Percentiles rank a stretch among this genome's conserved stretches.
Evolutionary conservation across 2,797 vertebrate genomes (phyloP).

Genomic region (Enteromius viviparus): DNA sequence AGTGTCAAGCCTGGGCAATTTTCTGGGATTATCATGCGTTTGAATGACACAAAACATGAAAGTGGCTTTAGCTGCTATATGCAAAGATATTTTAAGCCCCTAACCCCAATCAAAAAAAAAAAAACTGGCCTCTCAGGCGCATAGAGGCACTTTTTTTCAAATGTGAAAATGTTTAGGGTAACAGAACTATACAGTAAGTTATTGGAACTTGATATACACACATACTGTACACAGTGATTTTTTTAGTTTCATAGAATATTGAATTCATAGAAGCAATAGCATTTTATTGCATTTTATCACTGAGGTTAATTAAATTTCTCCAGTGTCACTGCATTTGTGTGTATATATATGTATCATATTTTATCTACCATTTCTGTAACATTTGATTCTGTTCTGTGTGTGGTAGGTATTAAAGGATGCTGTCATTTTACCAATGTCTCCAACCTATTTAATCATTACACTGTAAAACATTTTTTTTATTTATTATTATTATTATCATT

Average conservation of each 20-base stretch:
- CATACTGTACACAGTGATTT: not conserved
- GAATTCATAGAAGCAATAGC: not conserved
- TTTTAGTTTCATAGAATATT: not conserved
- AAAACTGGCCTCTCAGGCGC: not conserved
- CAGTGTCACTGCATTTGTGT: not conserved
- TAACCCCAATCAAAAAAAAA: not conserved
- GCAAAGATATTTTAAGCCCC: not conserved
- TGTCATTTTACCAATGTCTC: not conserved
- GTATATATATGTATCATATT: too few species aligned
- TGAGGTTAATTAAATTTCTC: not conserved
- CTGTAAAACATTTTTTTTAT: too few species aligned
- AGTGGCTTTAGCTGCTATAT: constrained; percentile 10
- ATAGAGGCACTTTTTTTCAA: not conserved
- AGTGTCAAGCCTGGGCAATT: not conserved
- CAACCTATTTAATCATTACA: not conserved
- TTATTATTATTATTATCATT: too few species aligned
- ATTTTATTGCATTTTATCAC: not conserved
- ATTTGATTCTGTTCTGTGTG: too few species aligned
- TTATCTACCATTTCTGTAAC: too few species aligned
- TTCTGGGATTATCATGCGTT: not conserved
- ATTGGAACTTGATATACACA: not conserved
- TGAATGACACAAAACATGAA: constrained; percentile 28
- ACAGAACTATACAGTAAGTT: not conserved
- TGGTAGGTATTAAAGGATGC: not conserved
- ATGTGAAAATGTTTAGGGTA: not conserved